Base-by-base conservation (phyloP, 2,888 invertebrate genomes). In the Mesorhabditis spiculigera region DNA sequence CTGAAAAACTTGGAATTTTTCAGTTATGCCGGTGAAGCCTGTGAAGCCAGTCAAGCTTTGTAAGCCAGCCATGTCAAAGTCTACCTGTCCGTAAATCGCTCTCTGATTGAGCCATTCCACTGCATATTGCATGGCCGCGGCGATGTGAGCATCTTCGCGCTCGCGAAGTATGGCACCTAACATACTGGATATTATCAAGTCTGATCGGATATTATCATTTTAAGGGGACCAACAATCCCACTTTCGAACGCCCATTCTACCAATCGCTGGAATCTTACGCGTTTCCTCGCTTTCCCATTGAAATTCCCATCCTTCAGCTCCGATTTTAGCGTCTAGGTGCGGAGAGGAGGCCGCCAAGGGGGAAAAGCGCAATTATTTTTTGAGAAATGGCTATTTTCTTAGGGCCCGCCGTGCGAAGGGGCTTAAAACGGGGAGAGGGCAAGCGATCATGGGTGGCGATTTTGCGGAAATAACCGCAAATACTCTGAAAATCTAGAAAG, bases 91-190 rank as follows among this genome's bases (percentile, higher is more conserved):
- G 58, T 76, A 77, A 45, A 74, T 73, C n/a, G 75, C 78, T 43
- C 77, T 58, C 66, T 79, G 74, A n/a, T 82, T 75, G 45, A 85
- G 69, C 82, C 82, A 83, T 72, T 81, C 77, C 5, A 78, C 76
- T 1, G 84, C 75, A 69, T 79, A 85, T 41, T 81, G 72, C 4
- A 82, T 67, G 4, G 85, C 83, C 0, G 82, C 81, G 16, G 78
- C 79, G 41, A 85, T 76, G 68, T 85, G 85, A 8, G 83, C 82
- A 72, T 85, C 85, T 71, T 82, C 78, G 66, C 75, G 71, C 67
- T 79, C 79, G 4, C 81, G 77, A 28, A 85, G 74, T 62, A 85
- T 75, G n/a, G 81, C 82, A 58, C 85, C 84, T 78, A 71, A 44
- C 71, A 69, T 44, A 42, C 4, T 5, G 28, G 28, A 13, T n/a